phyloP scores from a whole-genome alignment of 1,140 invertebrate genomes.

The Calliopsis andreniformis region DNA sequence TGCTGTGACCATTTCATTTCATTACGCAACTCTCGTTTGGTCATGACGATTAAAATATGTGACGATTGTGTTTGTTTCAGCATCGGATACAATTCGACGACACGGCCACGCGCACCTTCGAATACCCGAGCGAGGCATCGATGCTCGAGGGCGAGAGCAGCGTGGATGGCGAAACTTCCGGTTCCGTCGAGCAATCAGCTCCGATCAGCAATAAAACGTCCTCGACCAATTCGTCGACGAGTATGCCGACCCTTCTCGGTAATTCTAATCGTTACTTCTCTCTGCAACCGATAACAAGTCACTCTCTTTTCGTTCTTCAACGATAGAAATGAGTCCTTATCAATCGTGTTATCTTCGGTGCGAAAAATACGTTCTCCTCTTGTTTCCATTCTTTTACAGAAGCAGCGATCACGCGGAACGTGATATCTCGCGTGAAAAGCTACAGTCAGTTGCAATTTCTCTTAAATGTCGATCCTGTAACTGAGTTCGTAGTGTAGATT shows the following conservation, averaged over 20 bases:
- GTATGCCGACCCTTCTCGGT: constrained; percentile 76
- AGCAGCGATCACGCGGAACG: background rate
- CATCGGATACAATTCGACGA: constrained; percentile 93
- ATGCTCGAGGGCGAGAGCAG: constrained; percentile 84
- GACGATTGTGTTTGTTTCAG: constrained; percentile 80
- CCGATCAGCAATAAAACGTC: constrained; percentile 66
- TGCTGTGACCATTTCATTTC: background rate
- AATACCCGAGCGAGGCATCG: constrained; percentile 93
- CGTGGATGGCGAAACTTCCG: constrained; percentile 75
- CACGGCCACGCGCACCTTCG: constrained; percentile 89
- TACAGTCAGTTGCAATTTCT: background rate
- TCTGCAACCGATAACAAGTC: background rate
- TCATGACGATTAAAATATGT: background rate
- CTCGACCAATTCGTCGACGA: constrained; percentile 65
- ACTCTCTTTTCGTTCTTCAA: background rate
- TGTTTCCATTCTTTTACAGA: constrained; percentile 33
- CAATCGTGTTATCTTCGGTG: background rate
- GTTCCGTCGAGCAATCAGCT: constrained; percentile 69
- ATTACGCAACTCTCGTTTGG: background rate
- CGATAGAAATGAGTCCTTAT: background rate
- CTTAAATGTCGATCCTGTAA: background rate
- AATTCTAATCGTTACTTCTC: constrained; percentile 53
- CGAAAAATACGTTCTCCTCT: background rate
- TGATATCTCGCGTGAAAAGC: constrained; percentile 1
- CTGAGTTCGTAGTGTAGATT: constrained; percentile 21